These are phyloP conservation scores for Heliconius charithonia DNA, from an alignment of 2,888 invertebrate species.

Conservation along the genomic window DNA sequence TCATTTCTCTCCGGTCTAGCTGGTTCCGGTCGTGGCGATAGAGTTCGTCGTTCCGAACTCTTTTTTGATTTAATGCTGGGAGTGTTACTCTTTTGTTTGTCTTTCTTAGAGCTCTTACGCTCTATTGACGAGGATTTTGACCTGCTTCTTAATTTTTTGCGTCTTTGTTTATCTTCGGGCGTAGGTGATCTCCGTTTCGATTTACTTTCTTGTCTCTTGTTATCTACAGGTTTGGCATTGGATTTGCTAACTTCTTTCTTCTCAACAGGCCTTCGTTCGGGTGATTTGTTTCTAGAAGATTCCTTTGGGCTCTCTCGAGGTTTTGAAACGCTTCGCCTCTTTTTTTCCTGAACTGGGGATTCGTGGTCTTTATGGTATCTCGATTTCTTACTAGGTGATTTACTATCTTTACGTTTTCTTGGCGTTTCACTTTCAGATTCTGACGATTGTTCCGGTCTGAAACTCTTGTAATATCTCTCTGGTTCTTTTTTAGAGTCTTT, in stretches of 20 bases:
- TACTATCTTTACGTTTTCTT: conserved; percentile 54
- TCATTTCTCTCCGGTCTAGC: conserved; percentile 47
- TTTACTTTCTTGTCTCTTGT: conserved; percentile 56
- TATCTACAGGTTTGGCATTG: conserved; percentile 56
- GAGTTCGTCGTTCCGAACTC: conserved; percentile 52
- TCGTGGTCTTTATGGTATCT: conserved; percentile 58
- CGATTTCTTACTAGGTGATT: conserved; percentile 56
- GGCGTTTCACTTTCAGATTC: conserved; percentile 65
- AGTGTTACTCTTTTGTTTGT: conserved; percentile 58
- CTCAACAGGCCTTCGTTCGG: conserved; percentile 49
- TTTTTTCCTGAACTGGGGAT: conserved; percentile 56
- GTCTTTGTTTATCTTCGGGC: conserved; percentile 54
- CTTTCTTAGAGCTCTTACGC: conserved; percentile 59
- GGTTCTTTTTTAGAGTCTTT: conserved; percentile 49
- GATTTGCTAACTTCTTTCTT: conserved; percentile 63
- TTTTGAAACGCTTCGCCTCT: conserved; percentile 59
- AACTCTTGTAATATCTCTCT: conserved; percentile 62
- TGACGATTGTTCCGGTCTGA: conserved; percentile 58
- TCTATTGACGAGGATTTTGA: conserved; percentile 63
- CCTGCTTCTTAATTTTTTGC: conserved; percentile 52
- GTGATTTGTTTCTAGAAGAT: conserved; percentile 55
- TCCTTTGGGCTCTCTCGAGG: conserved; percentile 39
- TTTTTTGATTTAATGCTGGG: conserved; percentile 60
- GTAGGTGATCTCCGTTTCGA: conserved; percentile 58
- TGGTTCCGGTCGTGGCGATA: conserved; percentile 53